These are phyloP conservation scores for Lacanobia wlatinum DNA, from an alignment of 2,888 invertebrate genomes.

Conservation along the genomic window DNA sequence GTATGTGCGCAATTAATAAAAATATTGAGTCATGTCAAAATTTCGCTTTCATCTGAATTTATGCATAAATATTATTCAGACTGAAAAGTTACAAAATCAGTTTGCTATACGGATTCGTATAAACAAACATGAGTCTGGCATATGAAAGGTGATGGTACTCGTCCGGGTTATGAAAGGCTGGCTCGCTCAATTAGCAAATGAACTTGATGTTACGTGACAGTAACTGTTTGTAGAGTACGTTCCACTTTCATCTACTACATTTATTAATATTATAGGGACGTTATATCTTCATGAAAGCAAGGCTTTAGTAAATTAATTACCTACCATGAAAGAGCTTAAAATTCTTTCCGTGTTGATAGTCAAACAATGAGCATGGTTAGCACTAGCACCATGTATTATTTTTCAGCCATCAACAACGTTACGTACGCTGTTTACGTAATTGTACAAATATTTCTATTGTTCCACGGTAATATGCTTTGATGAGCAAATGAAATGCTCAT, in stretches of 20 bases:
- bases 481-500: slow-evolving; percentile 21
- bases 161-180: slow-evolving; percentile 60
- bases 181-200: slow-evolving; percentile 73
- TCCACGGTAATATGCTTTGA: slow-evolving; percentile 20
- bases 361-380: not conserved
- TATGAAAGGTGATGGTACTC: slow-evolving; percentile 61
- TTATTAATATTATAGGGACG: slow-evolving; percentile 5
- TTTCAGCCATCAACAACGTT: not conserved
- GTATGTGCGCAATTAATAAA: slow-evolving; percentile 41
- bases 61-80: slow-evolving; percentile 48
- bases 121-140: slow-evolving; percentile 57
- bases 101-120: slow-evolving; percentile 53
- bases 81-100: slow-evolving; percentile 54
- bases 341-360: not conserved
- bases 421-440: slow-evolving; percentile 7
- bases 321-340: not conserved
- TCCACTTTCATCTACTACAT: slow-evolving; percentile 51
- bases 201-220: slow-evolving; percentile 72
- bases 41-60: slow-evolving; percentile 54
- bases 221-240: slow-evolving; percentile 58
- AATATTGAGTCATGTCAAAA: slow-evolving; percentile 54
- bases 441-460: slow-evolving; percentile 28
- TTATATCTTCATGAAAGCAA: slow-evolving; percentile 9
- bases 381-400: not conserved
- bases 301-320: slow-evolving; percentile 16